Conservation (phyloP, 2,888 invertebrate species). For the Heteromurus nitidus region DNA sequence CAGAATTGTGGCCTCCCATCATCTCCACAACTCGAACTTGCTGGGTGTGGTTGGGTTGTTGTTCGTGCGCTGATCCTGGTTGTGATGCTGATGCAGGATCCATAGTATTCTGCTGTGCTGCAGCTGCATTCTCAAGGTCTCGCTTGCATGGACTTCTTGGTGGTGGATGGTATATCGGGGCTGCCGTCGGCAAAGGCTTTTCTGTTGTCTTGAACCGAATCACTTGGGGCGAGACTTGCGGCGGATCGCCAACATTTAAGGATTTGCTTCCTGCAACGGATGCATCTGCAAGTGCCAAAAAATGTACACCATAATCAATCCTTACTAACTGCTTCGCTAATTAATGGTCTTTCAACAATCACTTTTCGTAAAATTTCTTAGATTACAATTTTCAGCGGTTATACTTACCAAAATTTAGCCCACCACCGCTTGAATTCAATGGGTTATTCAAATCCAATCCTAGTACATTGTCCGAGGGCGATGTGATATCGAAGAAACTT, state of each 20-base stretch:
- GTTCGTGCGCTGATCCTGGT: too few relatives aligned
- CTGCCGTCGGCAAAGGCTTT: background rate
- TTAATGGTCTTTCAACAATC: background rate
- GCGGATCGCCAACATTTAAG: background rate
- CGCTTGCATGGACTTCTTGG: conserved; percentile 20
- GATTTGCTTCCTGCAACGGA: background rate
- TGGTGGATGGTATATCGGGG: background rate
- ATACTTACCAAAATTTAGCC: conserved; percentile 18
- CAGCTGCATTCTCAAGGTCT: background rate
- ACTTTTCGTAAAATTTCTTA: background rate
- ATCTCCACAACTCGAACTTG: too few relatives aligned
- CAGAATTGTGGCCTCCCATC: too few relatives aligned
- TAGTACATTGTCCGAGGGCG: too few relatives aligned
- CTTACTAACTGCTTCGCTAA: background rate
- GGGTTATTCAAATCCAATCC: background rate
- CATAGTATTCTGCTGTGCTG: conserved; percentile 1
- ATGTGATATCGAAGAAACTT: background rate
- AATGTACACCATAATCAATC: background rate
- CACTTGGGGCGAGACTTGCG: background rate
- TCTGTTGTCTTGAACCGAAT: conserved; percentile 12
- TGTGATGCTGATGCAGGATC: background rate
- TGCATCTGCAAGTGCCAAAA: conserved; percentile 26
- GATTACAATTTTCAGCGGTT: too few relatives aligned
- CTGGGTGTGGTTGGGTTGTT: too few relatives aligned
- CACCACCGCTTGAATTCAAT: background rate